Base-by-base conservation (phyloP, 2,797 vertebrate species). In the Ciconia nigra region DNA sequence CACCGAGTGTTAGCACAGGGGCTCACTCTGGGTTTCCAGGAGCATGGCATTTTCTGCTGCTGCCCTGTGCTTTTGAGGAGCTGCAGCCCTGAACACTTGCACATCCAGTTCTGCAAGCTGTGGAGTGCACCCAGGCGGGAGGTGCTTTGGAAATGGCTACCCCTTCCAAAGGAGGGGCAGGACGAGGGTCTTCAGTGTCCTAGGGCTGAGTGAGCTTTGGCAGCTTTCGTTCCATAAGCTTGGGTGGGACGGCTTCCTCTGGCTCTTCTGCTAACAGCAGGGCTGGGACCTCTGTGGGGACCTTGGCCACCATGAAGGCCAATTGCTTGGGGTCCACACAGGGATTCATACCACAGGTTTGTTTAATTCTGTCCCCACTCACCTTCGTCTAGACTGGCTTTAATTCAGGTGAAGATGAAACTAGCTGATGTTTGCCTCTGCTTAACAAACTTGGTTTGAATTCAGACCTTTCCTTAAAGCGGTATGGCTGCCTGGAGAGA, bases 291-390 rank as follows among this genome's bases (percentile, higher is more conserved):
- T 49, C 15, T 20, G 14, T 39, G 26, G 59, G 41, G 58, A 51
- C 44, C 25, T 12, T 69, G 79, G 66, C 29, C 49, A 51, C 29
- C 14, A 5, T 1, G 10, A 52, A 41, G 52, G 39, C 6, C 20
- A 17, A 5, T 42, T 51, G 54, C 69, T 65, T 65, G 2, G 2
- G 13, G 24, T 15, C 47, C 20, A 8, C 1, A 0, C 22, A 15
- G 46, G 29, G 13, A 44, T 17, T 72, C 1, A 0, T 44, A 11
- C 57, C 49, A 6, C 26, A 13, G 51, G 3, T 65, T 41, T 46
- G 9, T 67, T 88, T 51, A 35, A 35, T 63, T 88, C 63, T 66
- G 29, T 46, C 28, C 39, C 11, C 19, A 4, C 19, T 83, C 77
- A 22, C 26, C 12, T 65, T 79, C 1, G 0, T 15, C 29, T 55